Percentiles rank a stretch among this genome's conserved stretches.
phyloP scores from a whole-genome alignment of 2,113 vertebrate species.

The Calcarius ornatus region DNA sequence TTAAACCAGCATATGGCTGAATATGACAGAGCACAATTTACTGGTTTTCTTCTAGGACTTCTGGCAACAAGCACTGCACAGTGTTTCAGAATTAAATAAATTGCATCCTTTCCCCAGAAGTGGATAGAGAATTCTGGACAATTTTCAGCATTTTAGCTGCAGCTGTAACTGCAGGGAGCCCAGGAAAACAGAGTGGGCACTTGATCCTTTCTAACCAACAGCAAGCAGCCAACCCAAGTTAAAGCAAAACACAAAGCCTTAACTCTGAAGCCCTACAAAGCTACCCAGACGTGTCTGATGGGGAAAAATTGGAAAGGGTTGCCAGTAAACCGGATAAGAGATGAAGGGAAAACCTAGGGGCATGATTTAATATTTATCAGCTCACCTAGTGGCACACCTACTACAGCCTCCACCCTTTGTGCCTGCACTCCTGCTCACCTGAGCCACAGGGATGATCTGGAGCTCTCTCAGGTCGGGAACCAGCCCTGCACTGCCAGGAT shows the following conservation, averaged over 20 bases:
- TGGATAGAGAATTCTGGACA: neutral
- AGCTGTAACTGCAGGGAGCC: neutral
- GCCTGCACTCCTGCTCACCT: accelerated
- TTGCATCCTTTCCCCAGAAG: neutral
- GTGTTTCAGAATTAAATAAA: neutral
- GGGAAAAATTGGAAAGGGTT: neutral
- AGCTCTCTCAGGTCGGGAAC: accelerated
- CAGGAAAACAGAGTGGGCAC: neutral
- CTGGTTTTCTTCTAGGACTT: neutral
- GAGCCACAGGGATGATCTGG: neutral
- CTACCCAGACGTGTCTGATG: neutral
- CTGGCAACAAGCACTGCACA: accelerated
- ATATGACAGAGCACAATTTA: neutral
- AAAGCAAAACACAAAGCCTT: neutral
- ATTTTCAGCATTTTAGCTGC: neutral
- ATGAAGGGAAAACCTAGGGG: neutral
- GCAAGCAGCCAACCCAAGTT: neutral
- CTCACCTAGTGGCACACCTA: neutral
- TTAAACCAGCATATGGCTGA: neutral
- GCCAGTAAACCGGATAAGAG: neutral
- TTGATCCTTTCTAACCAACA: neutral
- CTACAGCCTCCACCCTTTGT: neutral
- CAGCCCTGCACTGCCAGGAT: accelerated
- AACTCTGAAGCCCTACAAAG: neutral
- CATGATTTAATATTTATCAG: neutral